Evolutionary conservation across 2,797 vertebrate species (phyloP).

Genomic region (Sciurus vulgaris): DNA sequence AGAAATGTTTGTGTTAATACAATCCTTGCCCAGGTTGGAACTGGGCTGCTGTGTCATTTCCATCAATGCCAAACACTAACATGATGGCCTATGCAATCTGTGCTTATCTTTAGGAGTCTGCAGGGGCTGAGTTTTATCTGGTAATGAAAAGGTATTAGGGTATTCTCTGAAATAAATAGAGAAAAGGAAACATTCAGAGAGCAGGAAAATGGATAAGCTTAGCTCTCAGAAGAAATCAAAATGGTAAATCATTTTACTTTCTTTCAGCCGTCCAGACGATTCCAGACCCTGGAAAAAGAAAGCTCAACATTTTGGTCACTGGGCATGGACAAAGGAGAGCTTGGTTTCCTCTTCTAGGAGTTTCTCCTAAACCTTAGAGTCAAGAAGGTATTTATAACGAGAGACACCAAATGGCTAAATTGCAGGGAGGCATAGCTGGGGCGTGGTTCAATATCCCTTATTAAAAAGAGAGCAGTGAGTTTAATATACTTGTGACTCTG

Average conservation of each 20-base stretch:
- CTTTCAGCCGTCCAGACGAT: conserved; percentile 45
- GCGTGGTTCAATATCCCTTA: background rate
- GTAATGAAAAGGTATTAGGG: conserved; percentile 49
- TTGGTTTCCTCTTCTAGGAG: conserved; percentile 72
- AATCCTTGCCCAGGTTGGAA: background rate
- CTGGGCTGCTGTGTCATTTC: background rate
- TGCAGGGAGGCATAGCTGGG: background rate
- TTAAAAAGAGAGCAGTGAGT: conserved; percentile 20
- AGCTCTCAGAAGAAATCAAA: conserved; percentile 72
- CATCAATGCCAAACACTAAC: background rate
- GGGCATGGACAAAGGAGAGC: conserved; percentile 26
- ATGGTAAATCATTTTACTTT: conserved; percentile 70
- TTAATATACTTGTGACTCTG: background rate
- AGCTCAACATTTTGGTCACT: background rate
- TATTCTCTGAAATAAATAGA: conserved; percentile 45
- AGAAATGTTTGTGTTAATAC: background rate
- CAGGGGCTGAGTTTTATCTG: background rate
- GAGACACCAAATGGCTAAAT: conserved; percentile 39
- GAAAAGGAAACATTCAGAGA: conserved; percentile 73
- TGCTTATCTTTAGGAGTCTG: background rate
- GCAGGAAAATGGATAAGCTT: background rate
- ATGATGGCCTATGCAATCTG: accelerated
- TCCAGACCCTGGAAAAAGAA: conserved; percentile 21
- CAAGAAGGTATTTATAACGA: conserved; percentile 11
- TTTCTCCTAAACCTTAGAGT: conserved; percentile 72